Conservation (phyloP, 2,888 invertebrate genomes). For the Drosophila melanosoma region DNA sequence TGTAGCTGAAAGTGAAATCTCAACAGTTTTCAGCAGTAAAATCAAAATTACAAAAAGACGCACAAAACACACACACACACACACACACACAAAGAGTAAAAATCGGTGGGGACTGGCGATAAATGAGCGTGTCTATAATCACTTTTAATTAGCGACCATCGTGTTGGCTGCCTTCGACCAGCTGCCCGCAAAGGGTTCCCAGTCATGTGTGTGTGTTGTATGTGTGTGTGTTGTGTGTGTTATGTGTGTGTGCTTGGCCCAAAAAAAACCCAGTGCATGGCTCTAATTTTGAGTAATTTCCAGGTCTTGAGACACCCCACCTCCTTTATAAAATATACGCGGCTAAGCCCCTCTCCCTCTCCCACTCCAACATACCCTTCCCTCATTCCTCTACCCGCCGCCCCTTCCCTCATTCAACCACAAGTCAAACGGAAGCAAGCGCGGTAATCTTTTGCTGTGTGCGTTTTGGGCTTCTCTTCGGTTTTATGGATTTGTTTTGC, state of each 20-base stretch:
- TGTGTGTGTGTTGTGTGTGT: background rate
- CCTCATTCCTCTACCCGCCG: background rate
- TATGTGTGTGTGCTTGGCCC: background rate
- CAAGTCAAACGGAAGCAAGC: constrained; percentile 55
- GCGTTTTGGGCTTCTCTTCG: constrained; percentile 49
- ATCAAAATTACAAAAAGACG: constrained; percentile 9
- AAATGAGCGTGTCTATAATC: constrained; percentile 77
- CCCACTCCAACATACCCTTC: background rate
- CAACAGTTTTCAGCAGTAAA: constrained; percentile 26
- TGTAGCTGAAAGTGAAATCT: constrained; percentile 49
- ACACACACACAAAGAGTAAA: constrained; percentile 28
- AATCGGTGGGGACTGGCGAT: constrained; percentile 40
- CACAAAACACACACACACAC: background rate
- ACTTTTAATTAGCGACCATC: constrained; percentile 71
- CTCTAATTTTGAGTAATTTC: constrained; percentile 71
- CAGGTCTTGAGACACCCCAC: constrained; percentile 24
- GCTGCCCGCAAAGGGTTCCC: constrained; percentile 42
- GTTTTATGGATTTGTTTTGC: constrained; percentile 59
- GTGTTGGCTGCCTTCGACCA: constrained; percentile 16
- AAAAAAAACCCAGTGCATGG: constrained; percentile 49
- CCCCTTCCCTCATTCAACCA: background rate
- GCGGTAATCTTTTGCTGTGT: constrained; percentile 48
- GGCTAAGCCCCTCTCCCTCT: background rate
- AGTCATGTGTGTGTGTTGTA: constrained; percentile 18
- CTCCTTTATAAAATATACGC: background rate